Conservation (phyloP, 2,888 invertebrate species). For the Hartigia nigra region DNA sequence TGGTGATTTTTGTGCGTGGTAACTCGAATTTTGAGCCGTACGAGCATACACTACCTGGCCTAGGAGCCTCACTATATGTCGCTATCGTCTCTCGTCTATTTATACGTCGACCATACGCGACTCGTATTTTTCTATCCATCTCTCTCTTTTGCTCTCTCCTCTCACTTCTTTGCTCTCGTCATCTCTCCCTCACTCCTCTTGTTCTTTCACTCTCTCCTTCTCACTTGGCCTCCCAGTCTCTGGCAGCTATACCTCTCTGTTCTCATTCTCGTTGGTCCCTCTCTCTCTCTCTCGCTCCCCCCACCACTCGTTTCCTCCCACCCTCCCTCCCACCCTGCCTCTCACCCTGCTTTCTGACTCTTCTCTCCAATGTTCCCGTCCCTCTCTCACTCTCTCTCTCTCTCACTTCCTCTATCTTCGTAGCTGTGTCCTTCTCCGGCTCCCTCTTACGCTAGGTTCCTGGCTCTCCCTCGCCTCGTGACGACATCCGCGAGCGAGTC, state of each 20-base stretch:
- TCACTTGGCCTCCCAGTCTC: too few species aligned
- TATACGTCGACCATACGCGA: conserved; percentile 61
- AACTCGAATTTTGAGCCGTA: conserved; percentile 11
- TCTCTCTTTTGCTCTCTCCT: conserved; percentile 29
- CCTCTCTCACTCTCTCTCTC: conserved; percentile 4
- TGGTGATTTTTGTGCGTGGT: conserved; percentile 13
- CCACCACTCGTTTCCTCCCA: conserved; percentile 18
- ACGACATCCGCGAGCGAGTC: conserved; percentile 42
- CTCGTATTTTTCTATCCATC: conserved; percentile 43
- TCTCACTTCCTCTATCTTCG: conserved; percentile 11
- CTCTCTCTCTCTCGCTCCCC: conserved; percentile 11
- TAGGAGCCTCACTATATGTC: conserved; percentile 49
- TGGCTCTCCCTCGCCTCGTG: conserved; percentile 31
- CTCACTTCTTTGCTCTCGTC: conserved; percentile 8
- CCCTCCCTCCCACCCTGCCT: conserved; percentile 7
- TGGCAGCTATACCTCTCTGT: neutral
- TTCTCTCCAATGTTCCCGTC: conserved; percentile 1
- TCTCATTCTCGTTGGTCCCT: conserved; percentile 3
- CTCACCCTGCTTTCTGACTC: conserved; percentile 1
- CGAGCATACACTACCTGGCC: conserved; percentile 44
- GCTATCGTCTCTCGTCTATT: conserved; percentile 59
- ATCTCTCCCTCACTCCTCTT: conserved; percentile 15
- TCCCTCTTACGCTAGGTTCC: conserved; percentile 16
- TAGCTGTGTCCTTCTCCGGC: neutral
- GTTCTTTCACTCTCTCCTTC: conserved; percentile 13